Evolutionary conservation across 2,113 vertebrate genomes (phyloP).

Genomic region (Gallinago jamesoni): DNA sequence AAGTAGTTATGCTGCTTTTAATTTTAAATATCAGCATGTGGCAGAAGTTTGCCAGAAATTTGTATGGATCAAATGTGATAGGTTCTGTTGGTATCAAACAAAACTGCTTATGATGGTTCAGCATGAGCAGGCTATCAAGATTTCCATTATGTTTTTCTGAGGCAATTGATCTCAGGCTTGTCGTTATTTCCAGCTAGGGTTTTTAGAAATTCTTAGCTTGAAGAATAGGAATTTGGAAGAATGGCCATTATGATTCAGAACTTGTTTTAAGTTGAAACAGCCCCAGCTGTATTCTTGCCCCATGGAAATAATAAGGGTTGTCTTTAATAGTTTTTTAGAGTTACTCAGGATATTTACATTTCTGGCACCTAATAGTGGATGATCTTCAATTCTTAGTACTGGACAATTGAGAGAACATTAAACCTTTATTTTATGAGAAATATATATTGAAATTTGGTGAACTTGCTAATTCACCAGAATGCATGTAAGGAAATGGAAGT

Average conservation of each 20-base stretch:
- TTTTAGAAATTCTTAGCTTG: neutral
- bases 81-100: neutral
- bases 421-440: neutral
- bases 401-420: neutral
- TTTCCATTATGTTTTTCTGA: neutral
- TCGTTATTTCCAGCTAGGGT: neutral
- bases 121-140: neutral
- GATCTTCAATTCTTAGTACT: neutral
- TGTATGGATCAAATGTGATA: neutral
- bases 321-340: neutral
- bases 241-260: neutral
- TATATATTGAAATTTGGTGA: neutral
- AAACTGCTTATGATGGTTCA: neutral
- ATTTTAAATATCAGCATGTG: conserved; percentile 19
- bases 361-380: neutral
- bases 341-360: neutral
- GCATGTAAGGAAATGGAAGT: neutral
- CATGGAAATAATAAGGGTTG: neutral
- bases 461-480: neutral
- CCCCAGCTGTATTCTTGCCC: neutral
- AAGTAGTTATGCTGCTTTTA: conserved; percentile 12
- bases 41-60: conserved; percentile 25
- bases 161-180: conserved; percentile 20
- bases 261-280: neutral
- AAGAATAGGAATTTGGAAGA: neutral